These are phyloP conservation scores for Abrostola triplasia DNA, from an alignment of 2,888 invertebrate genomes.

Conservation along the genomic window DNA sequence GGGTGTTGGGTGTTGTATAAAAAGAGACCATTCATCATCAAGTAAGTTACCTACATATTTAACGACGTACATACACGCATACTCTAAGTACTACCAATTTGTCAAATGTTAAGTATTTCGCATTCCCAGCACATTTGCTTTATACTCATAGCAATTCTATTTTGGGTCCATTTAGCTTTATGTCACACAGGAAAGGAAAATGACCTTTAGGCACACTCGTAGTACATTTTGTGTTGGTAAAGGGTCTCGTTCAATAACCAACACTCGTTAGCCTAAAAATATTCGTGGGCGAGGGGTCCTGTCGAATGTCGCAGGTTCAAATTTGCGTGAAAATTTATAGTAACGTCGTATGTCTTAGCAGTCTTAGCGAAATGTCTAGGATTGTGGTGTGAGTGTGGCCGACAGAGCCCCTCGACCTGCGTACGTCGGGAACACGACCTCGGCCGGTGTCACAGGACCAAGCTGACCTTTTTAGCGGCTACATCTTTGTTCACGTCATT, in stretches of 20 bases:
- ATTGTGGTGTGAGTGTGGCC: constrained; percentile 58
- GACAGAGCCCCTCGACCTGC: constrained; percentile 42
- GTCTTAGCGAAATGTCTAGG: constrained; percentile 69
- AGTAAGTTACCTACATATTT: constrained; percentile 24
- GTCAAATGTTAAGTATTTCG: constrained; percentile 36
- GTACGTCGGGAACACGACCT: constrained; percentile 55
- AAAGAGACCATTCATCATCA: constrained; percentile 32
- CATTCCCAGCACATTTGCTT: constrained; percentile 29
- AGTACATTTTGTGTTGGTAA: constrained; percentile 16
- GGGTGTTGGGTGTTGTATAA: neutral
- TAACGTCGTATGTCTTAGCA: constrained; percentile 70
- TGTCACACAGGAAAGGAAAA: constrained; percentile 19
- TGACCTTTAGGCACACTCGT: constrained; percentile 14
- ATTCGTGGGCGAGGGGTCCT: constrained; percentile 56
- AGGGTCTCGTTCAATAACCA: constrained; percentile 38
- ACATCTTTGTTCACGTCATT: constrained; percentile 41
- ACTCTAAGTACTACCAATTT: constrained; percentile 32
- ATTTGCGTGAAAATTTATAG: constrained; percentile 79
- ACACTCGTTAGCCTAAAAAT: constrained; percentile 66
- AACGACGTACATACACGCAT: constrained; percentile 20
- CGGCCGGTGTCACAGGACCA: constrained; percentile 36
- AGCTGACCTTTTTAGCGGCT: constrained; percentile 54
- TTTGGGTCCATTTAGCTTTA: constrained; percentile 36
- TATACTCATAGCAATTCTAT: constrained; percentile 29
- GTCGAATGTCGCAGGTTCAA: constrained; percentile 64